phyloP scores from a whole-genome alignment of 2,797 vertebrate species.

The Onychomys arenicola region DNA sequence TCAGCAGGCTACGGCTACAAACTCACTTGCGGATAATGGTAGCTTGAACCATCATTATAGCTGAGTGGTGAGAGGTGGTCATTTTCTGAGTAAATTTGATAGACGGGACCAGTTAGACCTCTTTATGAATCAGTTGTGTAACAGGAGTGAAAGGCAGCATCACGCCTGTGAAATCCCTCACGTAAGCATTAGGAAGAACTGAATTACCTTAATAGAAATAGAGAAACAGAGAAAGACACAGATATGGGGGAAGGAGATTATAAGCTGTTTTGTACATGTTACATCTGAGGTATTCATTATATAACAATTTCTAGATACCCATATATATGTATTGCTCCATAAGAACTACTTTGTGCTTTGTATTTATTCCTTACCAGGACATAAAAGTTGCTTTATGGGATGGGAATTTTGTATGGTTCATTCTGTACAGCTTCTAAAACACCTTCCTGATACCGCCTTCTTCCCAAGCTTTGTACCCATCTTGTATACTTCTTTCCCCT shows the following conservation, averaged over 20 bases:
- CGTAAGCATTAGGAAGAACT: neutral
- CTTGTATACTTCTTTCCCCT: neutral
- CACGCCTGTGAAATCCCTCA: neutral
- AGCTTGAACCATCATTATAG: neutral
- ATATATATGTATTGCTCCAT: neutral
- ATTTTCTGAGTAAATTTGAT: neutral
- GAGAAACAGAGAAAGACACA: neutral
- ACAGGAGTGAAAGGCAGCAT: neutral
- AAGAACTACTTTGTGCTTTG: neutral
- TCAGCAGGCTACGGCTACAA: neutral
- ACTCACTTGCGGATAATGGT: neutral
- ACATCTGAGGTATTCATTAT: neutral
- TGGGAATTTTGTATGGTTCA: neutral
- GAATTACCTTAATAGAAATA: neutral
- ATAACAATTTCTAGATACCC: neutral
- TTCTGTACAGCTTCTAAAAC: neutral
- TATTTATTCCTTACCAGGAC: neutral
- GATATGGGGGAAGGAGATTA: neutral
- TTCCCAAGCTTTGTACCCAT: neutral
- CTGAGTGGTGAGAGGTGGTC: neutral
- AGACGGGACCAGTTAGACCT: neutral
- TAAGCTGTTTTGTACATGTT: neutral
- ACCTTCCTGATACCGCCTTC: no score
- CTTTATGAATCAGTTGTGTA: neutral
- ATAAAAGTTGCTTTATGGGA: neutral